Percentiles rank a stretch among this genome's conserved stretches.
These are phyloP conservation scores for Plodia interpunctella DNA, from an alignment of 1,140 invertebrate genomes.

Conservation along the genomic window DNA sequence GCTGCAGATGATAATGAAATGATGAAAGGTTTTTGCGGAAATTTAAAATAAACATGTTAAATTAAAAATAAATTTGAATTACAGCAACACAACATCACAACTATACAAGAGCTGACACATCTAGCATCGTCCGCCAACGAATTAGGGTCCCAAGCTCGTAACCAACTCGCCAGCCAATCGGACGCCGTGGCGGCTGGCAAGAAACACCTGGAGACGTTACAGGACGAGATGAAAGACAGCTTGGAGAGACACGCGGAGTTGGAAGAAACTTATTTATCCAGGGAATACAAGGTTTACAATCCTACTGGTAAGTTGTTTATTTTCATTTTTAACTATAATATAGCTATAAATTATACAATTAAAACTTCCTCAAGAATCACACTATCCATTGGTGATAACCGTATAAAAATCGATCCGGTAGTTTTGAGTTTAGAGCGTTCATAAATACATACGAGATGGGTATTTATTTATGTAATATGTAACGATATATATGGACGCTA, in stretches of 20 bases:
- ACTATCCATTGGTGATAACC: no score
- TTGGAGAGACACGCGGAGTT: constrained; percentile 30
- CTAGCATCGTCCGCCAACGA: constrained; percentile 11
- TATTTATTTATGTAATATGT: no score
- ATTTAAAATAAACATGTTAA: no score
- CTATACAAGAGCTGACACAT: constrained; percentile 17
- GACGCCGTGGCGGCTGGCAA: background rate
- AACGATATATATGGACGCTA: no score
- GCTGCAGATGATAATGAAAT: no score
- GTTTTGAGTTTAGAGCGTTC: no score
- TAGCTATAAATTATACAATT: no score
- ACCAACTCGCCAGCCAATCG: constrained; percentile 9
- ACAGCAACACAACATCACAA: constrained; percentile 23
- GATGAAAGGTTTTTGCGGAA: no score
- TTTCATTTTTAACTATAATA: background rate
- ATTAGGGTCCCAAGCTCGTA: background rate
- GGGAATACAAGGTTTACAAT: constrained; percentile 69
- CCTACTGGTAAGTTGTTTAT: constrained; percentile 51
- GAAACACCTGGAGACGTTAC: constrained; percentile 15
- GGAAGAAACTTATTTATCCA: constrained; percentile 56
- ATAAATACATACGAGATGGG: no score
- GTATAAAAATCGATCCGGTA: no score
- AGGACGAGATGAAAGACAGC: constrained; percentile 18
- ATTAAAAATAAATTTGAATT: no score
- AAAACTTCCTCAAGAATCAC: no score